Base-by-base conservation (phyloP, 2,113 vertebrate species). In the Gopherus evgoodei region DNA sequence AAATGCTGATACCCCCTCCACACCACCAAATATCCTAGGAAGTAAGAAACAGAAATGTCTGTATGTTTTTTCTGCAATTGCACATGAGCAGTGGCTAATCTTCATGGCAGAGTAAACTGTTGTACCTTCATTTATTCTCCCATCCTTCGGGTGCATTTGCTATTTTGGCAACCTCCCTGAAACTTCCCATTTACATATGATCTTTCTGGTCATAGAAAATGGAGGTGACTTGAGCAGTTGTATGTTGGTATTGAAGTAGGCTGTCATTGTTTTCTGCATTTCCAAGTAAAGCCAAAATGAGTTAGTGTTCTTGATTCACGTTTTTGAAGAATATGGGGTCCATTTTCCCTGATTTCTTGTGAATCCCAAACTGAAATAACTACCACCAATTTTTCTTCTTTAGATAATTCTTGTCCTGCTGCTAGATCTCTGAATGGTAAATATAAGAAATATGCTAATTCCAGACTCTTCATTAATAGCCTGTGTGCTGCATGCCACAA, bases 91-190 rank as follows among this genome's bases (percentile, higher is more conserved):
- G 2, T 72, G 93, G 47, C 44, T 85, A 29, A 9, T 83, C 93
- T 90, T 88, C n/a, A 14, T 53, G 59, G 72, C 21, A 25, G 84
- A 29, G 21, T 8, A 69, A 83, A 38, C 9, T 8, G 1, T 49
- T 47, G 38, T 31, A 49, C 19, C 42, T 19, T 24, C 22, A 0
- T 79, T 5, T 1, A 38, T 13, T 76, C 22, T 24, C 22, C 9
- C 22, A 78, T 81, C 47, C 59, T 82, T n/a, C 47, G 35, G 2
- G 62, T 84, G 88, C 76, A 25, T 11, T 49, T 59, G 27, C 0
- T 47, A 72, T 35, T 72, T 72, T 38, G 17, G 19, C n/a, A 38
- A 19, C n/a, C 65, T 72, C n/a, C 65, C 9, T 38, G n/a, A 72
- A 72, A 38, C 4, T 72, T 72, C 19, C n/a, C 65, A 69, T n/a